phyloP scores from a whole-genome alignment of 1,140 invertebrate genomes.

The Drosophila subobscura region DNA sequence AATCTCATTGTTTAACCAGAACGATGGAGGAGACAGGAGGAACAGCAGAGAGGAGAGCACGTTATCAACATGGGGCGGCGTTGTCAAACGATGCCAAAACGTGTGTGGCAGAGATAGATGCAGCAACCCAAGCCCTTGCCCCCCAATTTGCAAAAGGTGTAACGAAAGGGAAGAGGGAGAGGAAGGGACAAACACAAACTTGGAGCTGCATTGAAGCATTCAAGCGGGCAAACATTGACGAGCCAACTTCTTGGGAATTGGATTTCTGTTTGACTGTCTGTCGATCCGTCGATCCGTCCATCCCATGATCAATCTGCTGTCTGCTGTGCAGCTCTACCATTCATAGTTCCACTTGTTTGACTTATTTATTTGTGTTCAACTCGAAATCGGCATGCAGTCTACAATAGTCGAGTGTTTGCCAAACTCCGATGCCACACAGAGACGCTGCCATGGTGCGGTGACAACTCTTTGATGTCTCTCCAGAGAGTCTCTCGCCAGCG shows the following conservation, averaged over 20 bases:
- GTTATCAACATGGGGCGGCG: slow-evolving; percentile 75
- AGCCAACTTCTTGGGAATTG: slow-evolving; percentile 77
- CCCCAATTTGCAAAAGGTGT: slow-evolving; percentile 43
- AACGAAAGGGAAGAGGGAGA: not conserved
- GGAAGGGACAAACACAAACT: slow-evolving; percentile 41
- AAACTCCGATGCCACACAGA: slow-evolving; percentile 29
- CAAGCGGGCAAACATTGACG: slow-evolving; percentile 75
- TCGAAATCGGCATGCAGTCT: slow-evolving; percentile 67
- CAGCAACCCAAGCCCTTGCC: not conserved
- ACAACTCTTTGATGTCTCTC: slow-evolving; percentile 56
- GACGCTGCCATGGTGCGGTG: slow-evolving; percentile 2
- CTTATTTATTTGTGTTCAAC: slow-evolving; percentile 64
- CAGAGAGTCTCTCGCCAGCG: not conserved
- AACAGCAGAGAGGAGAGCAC: slow-evolving; percentile 4
- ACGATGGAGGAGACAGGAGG: not conserved
- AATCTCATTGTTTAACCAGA: slow-evolving; percentile 81
- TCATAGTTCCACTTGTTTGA: slow-evolving; percentile 69
- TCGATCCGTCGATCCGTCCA: slow-evolving; percentile 45
- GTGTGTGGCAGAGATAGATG: slow-evolving; percentile 48
- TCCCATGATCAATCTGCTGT: slow-evolving; percentile 67
- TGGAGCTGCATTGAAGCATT: slow-evolving; percentile 67
- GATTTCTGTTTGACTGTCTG: slow-evolving; percentile 51
- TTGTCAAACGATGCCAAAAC: slow-evolving; percentile 68
- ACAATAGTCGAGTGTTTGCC: slow-evolving; percentile 58
- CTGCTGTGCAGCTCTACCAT: slow-evolving; percentile 46